These are phyloP conservation scores for Chaetura pelagica DNA, from an alignment of 2,113 vertebrate species.

Conservation along the genomic window DNA sequence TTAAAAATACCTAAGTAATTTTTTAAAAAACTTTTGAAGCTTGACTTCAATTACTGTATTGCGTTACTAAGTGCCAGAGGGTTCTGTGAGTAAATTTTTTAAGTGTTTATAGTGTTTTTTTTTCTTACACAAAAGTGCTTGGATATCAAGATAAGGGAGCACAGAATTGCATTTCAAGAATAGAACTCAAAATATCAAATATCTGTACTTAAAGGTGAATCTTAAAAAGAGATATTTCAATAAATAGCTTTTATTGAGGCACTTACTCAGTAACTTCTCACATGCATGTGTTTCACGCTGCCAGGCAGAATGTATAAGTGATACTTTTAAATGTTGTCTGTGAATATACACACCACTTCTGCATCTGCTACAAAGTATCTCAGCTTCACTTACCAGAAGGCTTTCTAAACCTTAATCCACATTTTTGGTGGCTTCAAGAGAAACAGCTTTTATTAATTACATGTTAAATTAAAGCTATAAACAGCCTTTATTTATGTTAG, in stretches of 20 bases:
- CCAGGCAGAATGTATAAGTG: conserved; percentile 2
- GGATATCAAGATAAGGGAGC: not conserved
- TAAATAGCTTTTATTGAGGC: not conserved
- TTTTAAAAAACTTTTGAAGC: not conserved
- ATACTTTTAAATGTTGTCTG: conserved; percentile 2
- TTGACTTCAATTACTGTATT: not conserved
- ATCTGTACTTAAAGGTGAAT: not conserved
- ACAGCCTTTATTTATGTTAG: not conserved
- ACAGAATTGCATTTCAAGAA: not conserved
- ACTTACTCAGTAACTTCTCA: conserved; percentile 13
- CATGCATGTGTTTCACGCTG: not conserved
- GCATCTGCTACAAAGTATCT: conserved; percentile 21
- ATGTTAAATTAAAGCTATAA: conserved; percentile 5
- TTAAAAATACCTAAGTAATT: no score
- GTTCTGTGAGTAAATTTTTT: not conserved
- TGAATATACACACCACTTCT: not conserved
- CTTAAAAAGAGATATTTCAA: not conserved
- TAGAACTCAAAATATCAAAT: not conserved
- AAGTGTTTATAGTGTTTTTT: not conserved
- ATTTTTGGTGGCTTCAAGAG: conserved; percentile 7
- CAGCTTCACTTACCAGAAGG: conserved; percentile 29
- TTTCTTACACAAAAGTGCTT: not conserved
- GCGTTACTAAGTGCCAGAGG: not conserved
- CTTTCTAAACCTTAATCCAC: conserved; percentile 30
- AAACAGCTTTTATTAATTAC: conserved; percentile 34